Percentiles rank a stretch among this genome's conserved stretches.
Conservation (phyloP, 2,888 invertebrate genomes). For the Onthophagus sagittarius region DNA sequence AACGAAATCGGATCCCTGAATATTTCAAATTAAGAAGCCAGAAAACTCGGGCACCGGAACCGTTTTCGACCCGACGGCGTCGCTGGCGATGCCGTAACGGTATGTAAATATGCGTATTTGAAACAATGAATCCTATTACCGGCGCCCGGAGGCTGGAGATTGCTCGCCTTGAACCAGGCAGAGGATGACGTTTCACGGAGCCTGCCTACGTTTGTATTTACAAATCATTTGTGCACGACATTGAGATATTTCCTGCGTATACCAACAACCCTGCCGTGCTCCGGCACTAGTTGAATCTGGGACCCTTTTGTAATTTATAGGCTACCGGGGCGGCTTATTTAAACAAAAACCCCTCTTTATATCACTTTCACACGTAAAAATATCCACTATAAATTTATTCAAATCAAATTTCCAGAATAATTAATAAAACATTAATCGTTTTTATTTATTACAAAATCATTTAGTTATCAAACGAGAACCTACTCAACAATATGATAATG, state of each 20-base stretch:
- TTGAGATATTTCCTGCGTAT: constrained; percentile 15
- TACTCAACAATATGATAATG: not conserved
- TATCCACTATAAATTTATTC: too few species aligned
- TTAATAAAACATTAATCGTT: not conserved
- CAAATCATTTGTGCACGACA: constrained; percentile 28
- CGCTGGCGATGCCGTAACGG: constrained; percentile 23
- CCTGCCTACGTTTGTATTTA: constrained; percentile 21
- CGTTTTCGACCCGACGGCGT: constrained; percentile 15
- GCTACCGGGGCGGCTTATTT: not conserved
- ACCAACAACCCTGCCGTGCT: not conserved
- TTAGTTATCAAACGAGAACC: not conserved
- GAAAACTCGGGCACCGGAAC: constrained; percentile 17
- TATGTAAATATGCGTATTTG: constrained; percentile 28
- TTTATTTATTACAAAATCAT: too few species aligned
- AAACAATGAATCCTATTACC: constrained; percentile 29
- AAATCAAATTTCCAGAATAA: not conserved
- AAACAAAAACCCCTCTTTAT: not conserved
- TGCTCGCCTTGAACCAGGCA: constrained; percentile 16
- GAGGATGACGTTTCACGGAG: constrained; percentile 6
- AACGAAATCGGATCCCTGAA: not conserved
- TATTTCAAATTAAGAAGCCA: constrained; percentile 21
- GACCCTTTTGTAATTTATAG: not conserved
- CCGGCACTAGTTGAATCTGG: not conserved
- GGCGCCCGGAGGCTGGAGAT: constrained; percentile 22
- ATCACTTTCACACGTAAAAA: too few species aligned